Evolutionary conservation across 1,140 invertebrate species (phyloP), one percentile per base, ranked within the genome.

Genomic region (Sinonovacula constricta): DNA sequence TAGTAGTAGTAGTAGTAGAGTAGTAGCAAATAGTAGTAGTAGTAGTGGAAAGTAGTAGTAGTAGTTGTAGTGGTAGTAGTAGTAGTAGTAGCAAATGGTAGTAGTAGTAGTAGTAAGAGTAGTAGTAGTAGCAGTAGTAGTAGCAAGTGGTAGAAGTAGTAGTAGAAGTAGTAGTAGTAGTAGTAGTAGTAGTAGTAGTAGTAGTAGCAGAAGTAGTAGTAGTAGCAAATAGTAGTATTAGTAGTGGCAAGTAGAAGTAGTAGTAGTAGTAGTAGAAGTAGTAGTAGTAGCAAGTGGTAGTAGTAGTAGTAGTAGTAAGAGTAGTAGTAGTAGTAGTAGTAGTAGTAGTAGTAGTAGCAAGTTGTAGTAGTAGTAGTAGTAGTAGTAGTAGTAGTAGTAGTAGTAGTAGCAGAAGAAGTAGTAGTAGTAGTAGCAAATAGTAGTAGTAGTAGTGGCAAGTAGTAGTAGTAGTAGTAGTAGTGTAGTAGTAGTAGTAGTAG

Each of bases 111-210:
- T n/a, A n/a, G n/a, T n/a, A n/a, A n/a, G n/a, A n/a, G n/a, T n/a
- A n/a, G n/a, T n/a, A n/a, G n/a, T n/a, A n/a, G n/a, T n/a, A 65
- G 71, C 59, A 74, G 71, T 30, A n/a, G 68, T 34, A 56, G 56
- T 24, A 59, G 53, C 63, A n/a, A 66, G 33, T 34, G 49, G 63
- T 26, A 66, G 63, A n/a, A 39, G 36, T 33, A 66, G 63, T 24
- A 66, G 63, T 28, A 70, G 67, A 33, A 51, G 65, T 30, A 68
- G 26, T 30, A 70, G 67, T 36, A 70, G 67, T 31, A 70, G 67
- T 26, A 70, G 49, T 26, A 24, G 49, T 57, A 70, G 49, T 18
- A 70, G 67, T 57, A n/a, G n/a, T n/a, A n/a, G n/a, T n/a, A n/a
- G n/a, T n/a, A n/a, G n/a, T n/a, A n/a, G n/a, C n/a, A n/a, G n/a